Evolutionary conservation across 2,797 vertebrate genomes (phyloP), one percentile per base, ranked within the genome.

Genomic region (Darevskia nairensis): DNA sequence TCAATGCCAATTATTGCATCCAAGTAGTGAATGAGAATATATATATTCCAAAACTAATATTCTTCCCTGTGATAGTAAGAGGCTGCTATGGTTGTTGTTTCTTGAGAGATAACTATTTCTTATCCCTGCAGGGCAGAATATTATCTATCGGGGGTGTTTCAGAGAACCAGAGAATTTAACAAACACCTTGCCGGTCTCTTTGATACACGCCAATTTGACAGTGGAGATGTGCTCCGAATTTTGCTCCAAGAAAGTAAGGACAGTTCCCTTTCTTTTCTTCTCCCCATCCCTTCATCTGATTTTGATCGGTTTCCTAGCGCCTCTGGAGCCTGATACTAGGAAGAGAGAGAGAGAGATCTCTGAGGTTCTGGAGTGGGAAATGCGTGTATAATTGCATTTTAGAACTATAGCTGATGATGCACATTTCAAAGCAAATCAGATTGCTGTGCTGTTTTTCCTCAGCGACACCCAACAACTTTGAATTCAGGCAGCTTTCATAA

Each of bases 71-170:
- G 83, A 91, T 74, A 66, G 80, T 25, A 50, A 8, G 68, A 86
- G 27, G 35, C 81, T 82, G 50, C 69, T 13, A 27, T 0, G 7
- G 80, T 74, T 80, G 23, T 55, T 0, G 0, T 84, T 88, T 95
- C 86, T 95, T 75, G 85, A 88, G 89, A 92, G 88, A 94, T 92
- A 92, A 88, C 89, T 86, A 25, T 94, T 95, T 96, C 92, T 46
- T 95, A 81, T 95, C 89, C 90, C 93, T 2, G 0, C 94, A 97
- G 97, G 96, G 88, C 98, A 94, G 94, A 98, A 98, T 0, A 96
- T 98, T 93, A 97, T 96, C 88, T 98, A 98, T 95, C 97, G 98
- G 0, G 99, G 99, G 88, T 99, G 98, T 96, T 99, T 98, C 96
- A 96, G 93, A 93, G 93, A 98, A 92, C 97, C 96, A n/a, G 97